Evolutionary conservation across 2,888 invertebrate species (phyloP), one percentile per base, ranked within the genome.

Genomic region (Oscheius myriophilus): DNA sequence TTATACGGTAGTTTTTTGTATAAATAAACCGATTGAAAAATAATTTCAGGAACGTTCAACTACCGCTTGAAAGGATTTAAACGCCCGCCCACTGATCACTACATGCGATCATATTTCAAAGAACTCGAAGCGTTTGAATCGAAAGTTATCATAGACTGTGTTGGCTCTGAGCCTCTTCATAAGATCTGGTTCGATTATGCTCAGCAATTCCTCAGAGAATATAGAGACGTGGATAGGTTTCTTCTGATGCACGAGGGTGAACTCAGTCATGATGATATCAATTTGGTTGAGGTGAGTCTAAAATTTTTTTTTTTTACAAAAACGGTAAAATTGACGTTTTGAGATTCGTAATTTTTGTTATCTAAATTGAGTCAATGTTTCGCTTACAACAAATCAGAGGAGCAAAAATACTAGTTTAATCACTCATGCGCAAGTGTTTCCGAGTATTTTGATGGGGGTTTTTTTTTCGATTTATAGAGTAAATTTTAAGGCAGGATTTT

Each of bases 21-120:
- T n/a, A n/a, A n/a, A n/a, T n/a, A n/a, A n/a, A n/a, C n/a, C n/a
- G n/a, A n/a, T n/a, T n/a, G n/a, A n/a, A n/a, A n/a, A n/a, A n/a
- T n/a, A n/a, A n/a, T n/a, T 11, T 41, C 42, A 77, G 80, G 83
- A 0, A 94, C 93, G 0, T 96, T 95, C 86, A 93, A 93, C 1
- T 94, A 93, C 87, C 90, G 96, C 11, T 90, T 95, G 86, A 92
- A 92, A 78, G 96, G 96, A 0, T 96, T 96, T 87, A 88, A 90
- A 43, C 87, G 90, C 2, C 91, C 91, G 79, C 96, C 96, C 0
- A 93, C 95, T 0, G 93, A 95, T 88, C 95, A 95, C 87, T 95
- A 94, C 86, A 91, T 94, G 88, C 88, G 95, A 39, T 91, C 93
- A 0, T 95, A 92, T 87, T 93, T 92, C 82, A 83, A 92, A 16